These are phyloP conservation scores for Latheticus oryzae DNA, from an alignment of 2,888 invertebrate species.

Conservation along the genomic window DNA sequence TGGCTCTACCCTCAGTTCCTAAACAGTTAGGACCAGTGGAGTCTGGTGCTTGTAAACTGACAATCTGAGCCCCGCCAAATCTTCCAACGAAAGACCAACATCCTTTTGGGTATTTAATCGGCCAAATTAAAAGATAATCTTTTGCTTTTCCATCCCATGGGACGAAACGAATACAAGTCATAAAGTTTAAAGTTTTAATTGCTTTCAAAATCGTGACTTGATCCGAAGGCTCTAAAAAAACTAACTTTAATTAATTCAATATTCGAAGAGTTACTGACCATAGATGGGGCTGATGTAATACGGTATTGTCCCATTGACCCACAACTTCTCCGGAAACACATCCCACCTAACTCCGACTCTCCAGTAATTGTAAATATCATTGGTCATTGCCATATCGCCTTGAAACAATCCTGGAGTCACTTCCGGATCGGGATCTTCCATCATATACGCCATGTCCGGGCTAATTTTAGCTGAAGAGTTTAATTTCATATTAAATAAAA, in stretches of 20 bases:
- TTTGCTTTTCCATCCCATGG: slow-evolving; percentile 74
- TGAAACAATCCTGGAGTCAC: slow-evolving; percentile 75
- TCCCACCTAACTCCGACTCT: slow-evolving; percentile 75
- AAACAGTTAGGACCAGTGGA: slow-evolving; percentile 73
- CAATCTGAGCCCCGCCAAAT: slow-evolving; percentile 78
- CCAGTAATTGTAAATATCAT: slow-evolving; percentile 71
- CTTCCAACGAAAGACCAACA: slow-evolving; percentile 84
- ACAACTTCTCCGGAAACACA: slow-evolving; percentile 73
- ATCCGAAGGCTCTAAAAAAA: slow-evolving; percentile 64
- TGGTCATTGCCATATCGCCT: slow-evolving; percentile 76
- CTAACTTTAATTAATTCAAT: no score
- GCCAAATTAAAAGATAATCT: slow-evolving; percentile 75
- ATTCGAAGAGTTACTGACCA: no score
- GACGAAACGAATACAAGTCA: slow-evolving; percentile 74
- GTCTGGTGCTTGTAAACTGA: slow-evolving; percentile 76
- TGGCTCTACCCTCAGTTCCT: slow-evolving; percentile 77
- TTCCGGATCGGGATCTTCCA: slow-evolving; percentile 71
- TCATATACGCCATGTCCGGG: slow-evolving; percentile 41
- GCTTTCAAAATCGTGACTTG: slow-evolving; percentile 71
- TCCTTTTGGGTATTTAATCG: slow-evolving; percentile 74
- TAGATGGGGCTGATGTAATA: slow-evolving; percentile 74
- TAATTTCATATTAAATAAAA: not conserved
- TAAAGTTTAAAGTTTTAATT: slow-evolving; percentile 71
- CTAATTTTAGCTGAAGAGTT: slow-evolving; percentile 26
- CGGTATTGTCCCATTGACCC: slow-evolving; percentile 75